Evolutionary conservation across 2,113 vertebrate species (phyloP).

Genomic region (Psittacara wagleri): DNA sequence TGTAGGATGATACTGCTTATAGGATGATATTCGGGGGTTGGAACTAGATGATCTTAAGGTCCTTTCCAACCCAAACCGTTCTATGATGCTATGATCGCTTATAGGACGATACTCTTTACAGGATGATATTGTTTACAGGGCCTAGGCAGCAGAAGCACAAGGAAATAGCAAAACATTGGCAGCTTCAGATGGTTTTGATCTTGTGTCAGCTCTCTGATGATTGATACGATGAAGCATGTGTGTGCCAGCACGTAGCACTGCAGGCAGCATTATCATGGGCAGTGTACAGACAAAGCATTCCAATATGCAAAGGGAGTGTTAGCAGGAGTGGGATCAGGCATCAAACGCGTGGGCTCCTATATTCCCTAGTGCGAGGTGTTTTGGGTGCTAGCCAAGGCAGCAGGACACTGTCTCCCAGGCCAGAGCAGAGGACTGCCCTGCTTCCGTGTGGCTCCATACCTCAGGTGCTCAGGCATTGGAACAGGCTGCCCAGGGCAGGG

Average conservation of each 20-base stretch:
- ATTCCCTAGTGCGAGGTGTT: neutral
- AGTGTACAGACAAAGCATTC: neutral
- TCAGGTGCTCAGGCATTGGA: too few relatives aligned
- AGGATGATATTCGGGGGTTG: neutral
- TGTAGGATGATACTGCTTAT: neutral
- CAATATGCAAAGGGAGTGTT: neutral
- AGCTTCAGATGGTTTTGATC: neutral
- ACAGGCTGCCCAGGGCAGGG: too few relatives aligned
- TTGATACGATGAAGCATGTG: neutral
- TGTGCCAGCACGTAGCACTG: neutral
- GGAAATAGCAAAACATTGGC: rapidly evolving
- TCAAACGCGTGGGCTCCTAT: neutral
- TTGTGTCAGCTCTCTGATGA: neutral
- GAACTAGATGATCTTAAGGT: neutral
- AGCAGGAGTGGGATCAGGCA: neutral
- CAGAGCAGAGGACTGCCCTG: rapidly evolving
- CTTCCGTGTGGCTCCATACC: neutral
- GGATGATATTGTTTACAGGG: neutral
- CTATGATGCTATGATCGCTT: neutral
- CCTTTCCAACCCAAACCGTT: neutral
- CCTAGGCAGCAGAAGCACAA: neutral
- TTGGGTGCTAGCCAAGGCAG: neutral
- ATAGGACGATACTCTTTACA: neutral
- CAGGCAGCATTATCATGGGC: neutral
- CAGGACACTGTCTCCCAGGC: neutral